Evolutionary conservation across 2,797 vertebrate species (phyloP), one percentile per base, ranked within the genome.

Genomic region (Phataginus tetradactyla): DNA sequence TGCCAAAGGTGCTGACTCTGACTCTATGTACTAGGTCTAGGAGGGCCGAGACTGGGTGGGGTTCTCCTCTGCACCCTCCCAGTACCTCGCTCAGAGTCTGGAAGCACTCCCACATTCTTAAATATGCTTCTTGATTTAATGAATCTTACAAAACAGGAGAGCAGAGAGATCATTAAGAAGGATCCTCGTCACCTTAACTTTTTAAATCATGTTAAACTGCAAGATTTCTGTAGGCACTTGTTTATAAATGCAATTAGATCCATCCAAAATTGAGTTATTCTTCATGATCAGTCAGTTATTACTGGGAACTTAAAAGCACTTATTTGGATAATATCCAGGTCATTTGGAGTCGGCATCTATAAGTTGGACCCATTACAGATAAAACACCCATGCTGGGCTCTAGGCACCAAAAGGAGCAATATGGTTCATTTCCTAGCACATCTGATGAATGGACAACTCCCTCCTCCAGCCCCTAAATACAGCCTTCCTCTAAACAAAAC

Each of bases 181-280:
- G 42, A 91, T 53, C 42, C 91, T 91, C 53, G 72, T 9, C 11
- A 75, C 37, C 59, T 94, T 57, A 61, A 95, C 88, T 97, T 97
- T 94, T 91, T 68, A 71, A 96, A 94, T 96, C 84, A 57, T 86
- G 71, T 84, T 95, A 85, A 91, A 97, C 51, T 93, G 92, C 34
- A 53, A 63, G 77, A 94, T 96, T 96, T 96, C 92, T 95, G 79
- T 85, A 96, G 86, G 84, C 10, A 8, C 86, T 87, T 97, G 89
- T 97, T 96, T 97, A 94, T 93, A 97, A 96, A 97, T 85, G 95
- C 95, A 96, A 97, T 97, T 97, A 96, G 92, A 97, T 86, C 97
- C 79, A 51, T 81, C 74, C 42, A 93, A 97, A 96, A 97, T 74
- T 85, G 89, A 97, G 89, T 97, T 98, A 97, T 96, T 94, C 95